These are phyloP conservation scores for Amyelois transitella DNA, from an alignment of 1,140 invertebrate species.

Conservation along the genomic window DNA sequence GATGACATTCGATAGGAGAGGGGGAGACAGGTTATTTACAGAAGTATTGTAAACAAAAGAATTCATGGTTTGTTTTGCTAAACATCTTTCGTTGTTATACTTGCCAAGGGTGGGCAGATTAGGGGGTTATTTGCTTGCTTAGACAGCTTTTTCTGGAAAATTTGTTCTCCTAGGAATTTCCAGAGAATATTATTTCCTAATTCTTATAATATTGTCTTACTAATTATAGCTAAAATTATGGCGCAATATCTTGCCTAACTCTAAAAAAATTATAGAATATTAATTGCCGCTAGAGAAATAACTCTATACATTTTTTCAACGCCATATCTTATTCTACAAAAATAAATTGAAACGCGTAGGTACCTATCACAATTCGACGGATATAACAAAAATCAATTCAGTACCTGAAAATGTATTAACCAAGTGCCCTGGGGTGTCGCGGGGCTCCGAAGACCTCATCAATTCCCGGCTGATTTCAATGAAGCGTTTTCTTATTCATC, in stretches of 20 bases:
- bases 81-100: background rate
- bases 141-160: too few species aligned
- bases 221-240: too few species aligned
- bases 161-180: too few species aligned
- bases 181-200: too few species aligned
- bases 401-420: background rate
- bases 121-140: too few species aligned
- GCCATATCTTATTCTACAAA: too few species aligned
- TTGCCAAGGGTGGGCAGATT: too few species aligned
- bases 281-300: too few species aligned
- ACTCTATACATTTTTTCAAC: too few species aligned
- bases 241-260: too few species aligned
- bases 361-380: background rate
- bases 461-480: slow-evolving; percentile 57
- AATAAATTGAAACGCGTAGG: background rate
- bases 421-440: slow-evolving; percentile 10
- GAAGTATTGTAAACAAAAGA: background rate
- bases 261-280: too few species aligned
- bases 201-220: too few species aligned
- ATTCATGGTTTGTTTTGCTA: background rate
- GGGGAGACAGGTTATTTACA: slow-evolving; percentile 17
- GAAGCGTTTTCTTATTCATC: slow-evolving; percentile 38
- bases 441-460: slow-evolving; percentile 29
- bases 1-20: slow-evolving; percentile 20
- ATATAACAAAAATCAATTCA: background rate